phyloP scores from a whole-genome alignment of 2,797 vertebrate species.

The Schizopygopsis pylzovi region DNA sequence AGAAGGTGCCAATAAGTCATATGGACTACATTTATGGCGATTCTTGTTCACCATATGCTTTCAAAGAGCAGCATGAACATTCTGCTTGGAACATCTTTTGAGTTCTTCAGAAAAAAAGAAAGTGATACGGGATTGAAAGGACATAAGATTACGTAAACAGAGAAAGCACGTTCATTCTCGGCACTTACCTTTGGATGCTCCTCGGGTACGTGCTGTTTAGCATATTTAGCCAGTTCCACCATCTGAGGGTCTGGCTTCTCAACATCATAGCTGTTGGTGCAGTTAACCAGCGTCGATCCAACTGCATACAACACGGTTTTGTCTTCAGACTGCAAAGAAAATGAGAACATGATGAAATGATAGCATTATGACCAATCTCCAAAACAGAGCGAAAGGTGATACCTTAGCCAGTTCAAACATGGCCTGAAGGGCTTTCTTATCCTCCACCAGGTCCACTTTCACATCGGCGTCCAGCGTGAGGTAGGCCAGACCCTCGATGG shows the following conservation, averaged over 20 bases:
- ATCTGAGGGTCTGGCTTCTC: slow-evolving; percentile 95
- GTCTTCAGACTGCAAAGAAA: slow-evolving; percentile 86
- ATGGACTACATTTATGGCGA: background rate
- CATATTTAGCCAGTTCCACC: slow-evolving; percentile 97
- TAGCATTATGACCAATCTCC: background rate
- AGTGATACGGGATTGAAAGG: background rate
- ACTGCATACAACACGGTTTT: slow-evolving; percentile 93
- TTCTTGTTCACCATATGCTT: background rate
- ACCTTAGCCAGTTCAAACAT: slow-evolving; percentile 95
- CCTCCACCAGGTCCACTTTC: slow-evolving; percentile 94
- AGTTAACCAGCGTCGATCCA: slow-evolving; percentile 94
- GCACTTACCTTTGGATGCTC: slow-evolving; percentile 93
- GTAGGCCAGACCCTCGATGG: slow-evolving; percentile 96
- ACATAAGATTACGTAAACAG: background rate
- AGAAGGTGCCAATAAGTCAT: background rate
- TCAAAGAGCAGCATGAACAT: background rate
- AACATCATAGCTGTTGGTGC: slow-evolving; percentile 95
- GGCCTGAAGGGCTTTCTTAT: slow-evolving; percentile 87
- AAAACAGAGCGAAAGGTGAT: background rate
- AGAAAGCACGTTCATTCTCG: background rate
- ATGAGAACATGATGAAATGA: slow-evolving; percentile 16
- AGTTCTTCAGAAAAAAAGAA: background rate
- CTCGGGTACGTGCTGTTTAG: slow-evolving; percentile 96
- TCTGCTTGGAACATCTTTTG: background rate
- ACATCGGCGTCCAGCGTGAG: slow-evolving; percentile 97